Evolutionary conservation across 2,888 invertebrate genomes (phyloP).

Genomic region (Chaetoderma sp.): DNA sequence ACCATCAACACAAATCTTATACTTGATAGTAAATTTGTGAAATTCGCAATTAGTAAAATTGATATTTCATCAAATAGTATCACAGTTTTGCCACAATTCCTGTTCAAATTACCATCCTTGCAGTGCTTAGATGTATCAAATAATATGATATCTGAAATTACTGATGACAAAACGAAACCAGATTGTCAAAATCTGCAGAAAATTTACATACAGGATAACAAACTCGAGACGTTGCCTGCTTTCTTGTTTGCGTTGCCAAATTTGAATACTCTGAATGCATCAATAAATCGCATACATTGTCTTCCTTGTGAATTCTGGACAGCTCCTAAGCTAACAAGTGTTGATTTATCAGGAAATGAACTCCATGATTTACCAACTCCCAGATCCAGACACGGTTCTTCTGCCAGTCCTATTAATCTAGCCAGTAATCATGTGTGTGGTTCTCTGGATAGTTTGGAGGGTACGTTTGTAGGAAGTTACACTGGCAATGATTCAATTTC

Average conservation of each 20-base stretch:
- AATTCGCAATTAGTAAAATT: constrained; percentile 92
- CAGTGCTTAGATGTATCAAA: constrained; percentile 87
- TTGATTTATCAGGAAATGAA: constrained; percentile 90
- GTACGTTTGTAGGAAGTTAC: neutral
- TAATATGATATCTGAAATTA: constrained; percentile 86
- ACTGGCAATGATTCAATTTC: neutral
- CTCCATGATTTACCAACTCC: constrained; percentile 80
- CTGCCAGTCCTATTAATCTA: constrained; percentile 14
- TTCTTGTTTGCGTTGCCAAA: constrained; percentile 85
- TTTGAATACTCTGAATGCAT: constrained; percentile 87
- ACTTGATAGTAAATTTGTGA: constrained; percentile 76
- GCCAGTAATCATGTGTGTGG: neutral
- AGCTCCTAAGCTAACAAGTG: constrained; percentile 85
- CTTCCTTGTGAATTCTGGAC: constrained; percentile 89
- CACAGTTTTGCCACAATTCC: constrained; percentile 80
- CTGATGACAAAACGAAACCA: constrained; percentile 65
- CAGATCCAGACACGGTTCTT: neutral
- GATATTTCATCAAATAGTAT: constrained; percentile 93
- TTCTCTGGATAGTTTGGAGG: neutral
- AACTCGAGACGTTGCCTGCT: constrained; percentile 84
- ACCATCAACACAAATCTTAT: constrained; percentile 86
- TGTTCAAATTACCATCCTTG: constrained; percentile 81
- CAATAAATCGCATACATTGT: constrained; percentile 89
- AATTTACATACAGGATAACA: constrained; percentile 85
- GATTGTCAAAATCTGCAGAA: constrained; percentile 77